Conservation (phyloP, 2,888 invertebrate species). For the Macrophya alboannulata region DNA sequence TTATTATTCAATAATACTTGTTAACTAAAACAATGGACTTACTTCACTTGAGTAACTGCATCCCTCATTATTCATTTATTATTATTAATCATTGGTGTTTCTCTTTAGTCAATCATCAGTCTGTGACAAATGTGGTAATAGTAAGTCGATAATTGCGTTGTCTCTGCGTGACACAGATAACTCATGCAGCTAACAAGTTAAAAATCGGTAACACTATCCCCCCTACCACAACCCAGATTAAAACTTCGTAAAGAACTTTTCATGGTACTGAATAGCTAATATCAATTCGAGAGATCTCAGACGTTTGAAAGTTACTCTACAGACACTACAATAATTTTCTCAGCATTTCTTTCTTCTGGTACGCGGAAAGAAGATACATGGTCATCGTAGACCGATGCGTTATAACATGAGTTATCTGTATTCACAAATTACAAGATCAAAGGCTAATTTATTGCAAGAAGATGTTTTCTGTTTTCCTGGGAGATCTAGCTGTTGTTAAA, state of each 20-base stretch:
- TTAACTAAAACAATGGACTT: conserved; percentile 23
- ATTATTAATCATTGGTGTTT: conserved; percentile 52
- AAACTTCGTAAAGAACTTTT: background rate
- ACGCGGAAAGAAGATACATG: background rate
- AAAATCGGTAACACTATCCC: conserved; percentile 18
- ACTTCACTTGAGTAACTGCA: conserved; percentile 37
- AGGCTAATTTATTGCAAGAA: background rate
- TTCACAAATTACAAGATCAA: conserved; percentile 18
- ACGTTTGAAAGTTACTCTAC: background rate
- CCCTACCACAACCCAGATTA: background rate
- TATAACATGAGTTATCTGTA: conserved; percentile 46
- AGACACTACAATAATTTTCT: background rate
- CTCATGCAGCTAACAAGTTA: conserved; percentile 38
- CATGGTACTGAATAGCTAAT: background rate
- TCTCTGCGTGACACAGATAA: conserved; percentile 36
- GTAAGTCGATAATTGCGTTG: conserved; percentile 62
- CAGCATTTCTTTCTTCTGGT: background rate
- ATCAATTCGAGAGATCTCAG: background rate
- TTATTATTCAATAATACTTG: conserved; percentile 31
- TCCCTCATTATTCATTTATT: conserved; percentile 24
- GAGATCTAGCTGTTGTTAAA: conserved; percentile 6
- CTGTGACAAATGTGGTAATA: conserved; percentile 73
- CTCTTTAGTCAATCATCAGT: conserved; percentile 71
- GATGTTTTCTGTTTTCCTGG: background rate
- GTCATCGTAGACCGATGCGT: background rate